phyloP scores from a whole-genome alignment of 2,888 invertebrate genomes.

The Xanthorhoe spadicearia region DNA sequence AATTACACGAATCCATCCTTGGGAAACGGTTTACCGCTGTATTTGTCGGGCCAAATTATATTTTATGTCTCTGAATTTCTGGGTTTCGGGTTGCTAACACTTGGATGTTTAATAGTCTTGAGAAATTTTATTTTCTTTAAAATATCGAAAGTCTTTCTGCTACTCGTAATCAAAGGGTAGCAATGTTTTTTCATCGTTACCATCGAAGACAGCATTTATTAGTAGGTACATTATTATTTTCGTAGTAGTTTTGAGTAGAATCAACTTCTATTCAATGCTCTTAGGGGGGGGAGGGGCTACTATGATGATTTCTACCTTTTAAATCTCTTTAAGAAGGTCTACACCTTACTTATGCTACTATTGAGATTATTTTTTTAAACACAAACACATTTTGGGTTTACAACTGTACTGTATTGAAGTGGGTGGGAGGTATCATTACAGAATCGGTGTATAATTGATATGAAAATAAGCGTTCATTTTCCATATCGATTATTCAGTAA shows the following conservation, averaged over 20 bases:
- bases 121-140: not conserved
- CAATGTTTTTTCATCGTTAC: too few relatives aligned
- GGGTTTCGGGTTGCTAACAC: slow-evolving; percentile 6
- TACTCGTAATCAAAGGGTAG: too few relatives aligned
- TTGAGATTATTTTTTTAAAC: too few relatives aligned
- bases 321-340: too few relatives aligned
- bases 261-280: too few relatives aligned
- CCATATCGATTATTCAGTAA: slow-evolving; percentile 46
- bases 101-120: not conserved
- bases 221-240: too few relatives aligned
- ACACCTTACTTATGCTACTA: too few relatives aligned
- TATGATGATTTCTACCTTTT: too few relatives aligned
- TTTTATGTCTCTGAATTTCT: slow-evolving; percentile 26
- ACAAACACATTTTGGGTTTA: too few relatives aligned
- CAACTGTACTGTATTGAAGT: not conserved
- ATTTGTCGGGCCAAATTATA: slow-evolving; percentile 39
- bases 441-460: slow-evolving; percentile 19
- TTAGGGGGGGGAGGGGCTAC: too few relatives aligned
- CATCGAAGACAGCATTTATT: too few relatives aligned
- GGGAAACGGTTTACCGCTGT: slow-evolving; percentile 48
- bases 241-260: too few relatives aligned
- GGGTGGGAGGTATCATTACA: slow-evolving; percentile 8
- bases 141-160: not conserved
- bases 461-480: slow-evolving; percentile 28
- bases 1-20: slow-evolving; percentile 50